Conservation (phyloP, 2,888 invertebrate species). For the Lasioglossum leucozonium region DNA sequence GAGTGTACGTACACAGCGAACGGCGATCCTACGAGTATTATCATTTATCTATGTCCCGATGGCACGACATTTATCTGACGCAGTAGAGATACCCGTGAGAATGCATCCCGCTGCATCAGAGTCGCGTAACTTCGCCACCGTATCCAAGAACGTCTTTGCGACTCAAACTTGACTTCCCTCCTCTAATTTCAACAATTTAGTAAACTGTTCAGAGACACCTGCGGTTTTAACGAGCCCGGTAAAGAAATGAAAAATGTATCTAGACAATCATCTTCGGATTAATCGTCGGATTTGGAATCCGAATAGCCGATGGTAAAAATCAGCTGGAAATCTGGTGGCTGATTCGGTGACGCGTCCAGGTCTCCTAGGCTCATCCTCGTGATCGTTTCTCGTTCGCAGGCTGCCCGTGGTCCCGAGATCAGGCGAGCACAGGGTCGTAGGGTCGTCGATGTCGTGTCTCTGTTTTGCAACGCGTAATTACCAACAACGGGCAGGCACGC, state of each 20-base stretch:
- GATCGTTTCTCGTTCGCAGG: slow-evolving; percentile 35
- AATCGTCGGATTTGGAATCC: no score
- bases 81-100: slow-evolving; percentile 51
- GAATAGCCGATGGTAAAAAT: not conserved
- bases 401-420: slow-evolving; percentile 22
- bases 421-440: slow-evolving; percentile 68
- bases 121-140: slow-evolving; percentile 39
- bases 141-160: slow-evolving; percentile 19
- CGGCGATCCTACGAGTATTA: slow-evolving; percentile 48
- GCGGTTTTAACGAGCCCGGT: no score
- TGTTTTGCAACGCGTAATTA: slow-evolving; percentile 81
- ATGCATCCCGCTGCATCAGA: slow-evolving; percentile 44
- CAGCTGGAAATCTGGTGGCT: not conserved
- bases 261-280: no score
- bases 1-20: slow-evolving; percentile 16
- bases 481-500: slow-evolving; percentile 70
- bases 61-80: slow-evolving; percentile 55
- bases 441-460: slow-evolving; percentile 79
- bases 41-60: slow-evolving; percentile 52
- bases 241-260: no score
- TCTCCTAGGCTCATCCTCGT: slow-evolving; percentile 42
- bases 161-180: not conserved
- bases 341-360: not conserved
- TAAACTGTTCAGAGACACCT: no score
- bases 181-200: not conserved